Percentiles rank a stretch among this genome's conserved stretches.
Evolutionary conservation across 30 jellyfish, hydroid and myxozoan genomes (phyloP).

Genomic region (Pseudorhiza aurosa): DNA sequence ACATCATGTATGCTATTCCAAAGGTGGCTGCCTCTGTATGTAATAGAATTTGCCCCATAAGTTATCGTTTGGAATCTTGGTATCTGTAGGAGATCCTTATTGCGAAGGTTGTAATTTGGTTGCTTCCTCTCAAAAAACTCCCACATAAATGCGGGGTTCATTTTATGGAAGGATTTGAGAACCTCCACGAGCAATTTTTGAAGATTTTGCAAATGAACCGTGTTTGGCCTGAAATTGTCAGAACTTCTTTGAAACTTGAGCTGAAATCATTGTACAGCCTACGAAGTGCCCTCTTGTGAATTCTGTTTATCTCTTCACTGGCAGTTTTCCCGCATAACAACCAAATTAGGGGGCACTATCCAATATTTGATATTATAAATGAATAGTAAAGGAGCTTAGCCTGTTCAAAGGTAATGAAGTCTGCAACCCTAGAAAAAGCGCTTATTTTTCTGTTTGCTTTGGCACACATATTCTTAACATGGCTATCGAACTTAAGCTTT

Average conservation of each 20-base stretch:
- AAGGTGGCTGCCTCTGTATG: no score
- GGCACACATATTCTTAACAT: not conserved
- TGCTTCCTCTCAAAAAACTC: slow-evolving; percentile 5
- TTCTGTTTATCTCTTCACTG: slow-evolving; percentile 21
- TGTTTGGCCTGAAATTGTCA: slow-evolving; percentile 12
- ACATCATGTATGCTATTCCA: not conserved
- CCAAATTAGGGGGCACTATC: slow-evolving; percentile 3
- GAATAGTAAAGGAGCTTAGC: not conserved
- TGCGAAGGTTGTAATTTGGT: slow-evolving; percentile 2
- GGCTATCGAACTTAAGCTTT: no score
- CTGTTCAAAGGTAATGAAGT: slow-evolving; percentile 2
- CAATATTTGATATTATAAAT: not conserved
- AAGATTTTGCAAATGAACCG: not conserved
- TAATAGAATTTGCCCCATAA: not conserved
- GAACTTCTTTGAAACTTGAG: slow-evolving; percentile 24
- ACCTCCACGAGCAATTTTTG: not conserved
- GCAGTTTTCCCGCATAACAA: slow-evolving; percentile 22
- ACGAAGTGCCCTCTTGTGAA: slow-evolving; percentile 32
- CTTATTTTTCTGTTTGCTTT: not conserved
- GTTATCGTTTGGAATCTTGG: slow-evolving; percentile 2
- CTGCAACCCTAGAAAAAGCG: slow-evolving; percentile 1
- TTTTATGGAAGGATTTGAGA: not conserved
- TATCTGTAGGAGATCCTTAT: not conserved
- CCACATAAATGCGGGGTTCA: not conserved
- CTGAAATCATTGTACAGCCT: slow-evolving; percentile 14